phyloP scores from a whole-genome alignment of 2,113 vertebrate genomes.

The Picathartes gymnocephalus region DNA sequence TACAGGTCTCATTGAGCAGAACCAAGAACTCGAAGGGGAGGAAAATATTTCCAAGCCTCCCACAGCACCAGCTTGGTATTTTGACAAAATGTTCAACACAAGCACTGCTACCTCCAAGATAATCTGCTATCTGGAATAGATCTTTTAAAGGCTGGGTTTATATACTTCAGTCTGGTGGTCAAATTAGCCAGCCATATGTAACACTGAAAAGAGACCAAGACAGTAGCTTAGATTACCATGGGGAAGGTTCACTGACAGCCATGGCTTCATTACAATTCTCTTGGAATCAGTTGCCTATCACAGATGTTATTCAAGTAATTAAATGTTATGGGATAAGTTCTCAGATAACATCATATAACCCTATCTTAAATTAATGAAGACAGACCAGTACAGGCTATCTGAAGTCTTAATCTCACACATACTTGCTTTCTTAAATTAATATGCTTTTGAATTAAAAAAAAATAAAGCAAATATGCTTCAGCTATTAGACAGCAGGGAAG shows the following conservation, averaged over 20 bases:
- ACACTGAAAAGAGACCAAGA: conserved; percentile 22
- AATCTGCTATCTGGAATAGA: conserved; percentile 36
- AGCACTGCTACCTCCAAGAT: conserved; percentile 19
- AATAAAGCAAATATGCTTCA: background rate
- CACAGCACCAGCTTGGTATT: background rate
- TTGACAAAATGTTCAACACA: conserved; percentile 33
- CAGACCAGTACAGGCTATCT: background rate
- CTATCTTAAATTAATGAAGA: background rate
- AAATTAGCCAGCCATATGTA: conserved; percentile 39
- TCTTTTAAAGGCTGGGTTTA: conserved; percentile 22
- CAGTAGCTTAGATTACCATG: conserved; percentile 11
- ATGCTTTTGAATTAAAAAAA: background rate
- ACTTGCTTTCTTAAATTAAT: background rate
- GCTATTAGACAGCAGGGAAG: background rate
- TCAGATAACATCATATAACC: background rate
- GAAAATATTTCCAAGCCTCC: conserved; percentile 26
- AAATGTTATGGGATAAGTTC: background rate
- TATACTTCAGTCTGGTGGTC: conserved; percentile 10
- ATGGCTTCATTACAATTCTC: background rate
- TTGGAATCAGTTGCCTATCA: background rate
- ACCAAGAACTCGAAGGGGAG: background rate
- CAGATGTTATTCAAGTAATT: background rate
- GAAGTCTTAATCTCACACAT: background rate
- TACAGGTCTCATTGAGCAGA: background rate
- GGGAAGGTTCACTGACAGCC: conserved; percentile 6